Evolutionary conservation across 2,797 vertebrate genomes (phyloP), one percentile per base, ranked within the genome.

Genomic region (Anguilla megastoma): DNA sequence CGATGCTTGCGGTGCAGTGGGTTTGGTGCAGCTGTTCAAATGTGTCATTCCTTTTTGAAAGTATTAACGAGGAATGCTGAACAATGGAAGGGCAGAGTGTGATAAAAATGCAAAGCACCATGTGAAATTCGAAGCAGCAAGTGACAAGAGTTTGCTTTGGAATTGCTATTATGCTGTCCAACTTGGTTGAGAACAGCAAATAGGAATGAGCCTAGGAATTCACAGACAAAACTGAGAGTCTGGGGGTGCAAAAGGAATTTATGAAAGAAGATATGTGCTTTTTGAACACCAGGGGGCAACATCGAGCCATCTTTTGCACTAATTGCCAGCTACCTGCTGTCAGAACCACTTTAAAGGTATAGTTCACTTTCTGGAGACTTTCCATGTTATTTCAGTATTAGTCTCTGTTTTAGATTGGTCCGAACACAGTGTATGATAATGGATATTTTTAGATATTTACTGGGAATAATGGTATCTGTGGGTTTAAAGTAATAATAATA

Each of bases 231-330:
- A 10, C n/a, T 56, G 21, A 56, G n/a, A 85, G 50, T 85, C 52
- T 9, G 27, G 30, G 60, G 12, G 54, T n/a, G 21, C 27, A 85
- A 82, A 45, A 18, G 7, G 12, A n/a, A 21, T 50, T 71, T 24
- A 48, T 18, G 16, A 58, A 82, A 58, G 27, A 41, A 36, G 45
- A 30, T 27, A 16, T 71, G 18, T n/a, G 4, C n/a, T n/a, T 10
- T 83, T 16, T 41, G 10, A 60, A 50, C 88, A 79, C 50, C 82
- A 88, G 87, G 76, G 89, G 87, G 89, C 52, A 84, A 60, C 56
- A 88, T 83, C 56, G 86, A 85, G 86, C 85, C 87, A 89, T 79
- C 45, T 87, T 41, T 88, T 86, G 71, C 24, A 6, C 76, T 10
- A 30, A 30, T 58, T 30, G 6, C 50, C 14, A 14, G n/a, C 52